phyloP scores from a whole-genome alignment of 1,140 invertebrate species.

The Hylaeus volcanicus region DNA sequence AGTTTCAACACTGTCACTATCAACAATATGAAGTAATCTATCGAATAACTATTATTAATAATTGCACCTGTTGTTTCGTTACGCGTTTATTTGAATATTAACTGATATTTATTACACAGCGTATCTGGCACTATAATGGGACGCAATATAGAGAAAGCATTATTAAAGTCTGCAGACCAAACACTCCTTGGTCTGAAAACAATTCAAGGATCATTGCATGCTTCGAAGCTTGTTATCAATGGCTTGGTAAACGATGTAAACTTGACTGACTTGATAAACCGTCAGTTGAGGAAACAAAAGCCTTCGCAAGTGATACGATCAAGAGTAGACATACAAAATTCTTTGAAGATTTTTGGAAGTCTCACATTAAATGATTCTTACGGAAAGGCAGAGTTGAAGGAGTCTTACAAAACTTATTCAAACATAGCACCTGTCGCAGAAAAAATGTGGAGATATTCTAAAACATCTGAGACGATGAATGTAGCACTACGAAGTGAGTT shows the following conservation, averaged over 20 bases:
- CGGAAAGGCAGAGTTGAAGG: conserved; percentile 39
- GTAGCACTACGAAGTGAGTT: conserved; percentile 56
- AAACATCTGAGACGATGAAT: conserved; percentile 40
- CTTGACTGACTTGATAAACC: conserved; percentile 48
- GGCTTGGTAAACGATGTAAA: conserved; percentile 66
- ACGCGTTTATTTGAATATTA: not conserved
- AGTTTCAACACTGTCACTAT: conserved; percentile 59
- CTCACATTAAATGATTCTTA: conserved; percentile 52
- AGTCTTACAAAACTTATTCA: conserved; percentile 33
- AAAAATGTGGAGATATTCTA: conserved; percentile 23
- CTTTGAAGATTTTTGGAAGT: conserved; percentile 63
- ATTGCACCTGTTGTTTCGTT: not conserved
- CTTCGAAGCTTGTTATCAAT: conserved; percentile 50
- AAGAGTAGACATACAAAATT: conserved; percentile 51
- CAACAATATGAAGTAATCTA: conserved; percentile 57
- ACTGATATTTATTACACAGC: conserved; percentile 30
- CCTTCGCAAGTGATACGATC: conserved; percentile 57
- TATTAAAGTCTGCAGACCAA: conserved; percentile 63
- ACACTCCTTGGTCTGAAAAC: conserved; percentile 52
- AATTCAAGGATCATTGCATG: conserved; percentile 56
- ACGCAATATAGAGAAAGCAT: conserved; percentile 39
- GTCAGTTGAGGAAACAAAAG: conserved; percentile 58
- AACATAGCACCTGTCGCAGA: not conserved
- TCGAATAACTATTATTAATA: not conserved
- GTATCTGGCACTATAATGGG: conserved; percentile 58